Conservation (phyloP, 2,888 invertebrate genomes). For the Apocheima hispidaria region DNA sequence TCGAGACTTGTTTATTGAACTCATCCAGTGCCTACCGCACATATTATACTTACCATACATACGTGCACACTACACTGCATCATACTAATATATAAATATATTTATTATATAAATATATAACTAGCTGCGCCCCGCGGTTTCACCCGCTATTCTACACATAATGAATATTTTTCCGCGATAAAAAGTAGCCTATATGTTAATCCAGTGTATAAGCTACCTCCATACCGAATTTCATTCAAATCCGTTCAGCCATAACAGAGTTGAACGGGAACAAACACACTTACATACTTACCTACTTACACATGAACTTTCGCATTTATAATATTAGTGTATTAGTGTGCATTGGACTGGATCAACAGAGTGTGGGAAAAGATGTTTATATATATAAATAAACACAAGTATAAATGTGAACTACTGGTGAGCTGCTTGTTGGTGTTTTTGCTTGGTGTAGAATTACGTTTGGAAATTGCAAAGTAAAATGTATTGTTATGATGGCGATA, state of each 20-base stretch:
- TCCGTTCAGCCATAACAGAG: no score
- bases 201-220: no score
- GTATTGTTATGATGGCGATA: not conserved
- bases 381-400: conserved; percentile 11
- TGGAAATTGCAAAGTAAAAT: not conserved
- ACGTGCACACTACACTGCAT: conserved; percentile 8
- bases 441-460: conserved; percentile 1
- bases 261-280: no score
- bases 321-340: conserved; percentile 3
- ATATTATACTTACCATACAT: conserved; percentile 4
- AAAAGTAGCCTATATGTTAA: no score
- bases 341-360: no score
- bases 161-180: no score
- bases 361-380: no score
- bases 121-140: no score
- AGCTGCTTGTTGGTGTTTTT: conserved; percentile 10
- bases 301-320: conserved; percentile 11
- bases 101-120: no score
- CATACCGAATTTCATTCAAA: no score
- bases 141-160: no score
- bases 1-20: conserved; percentile 66
- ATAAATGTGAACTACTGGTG: conserved; percentile 8
- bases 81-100: no score
- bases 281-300: conserved; percentile 4
- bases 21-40: conserved; percentile 19